Percentiles rank a stretch among this genome's conserved stretches.
Conservation (phyloP, 2,888 invertebrate species). For the Ectemnius cavifrons region DNA sequence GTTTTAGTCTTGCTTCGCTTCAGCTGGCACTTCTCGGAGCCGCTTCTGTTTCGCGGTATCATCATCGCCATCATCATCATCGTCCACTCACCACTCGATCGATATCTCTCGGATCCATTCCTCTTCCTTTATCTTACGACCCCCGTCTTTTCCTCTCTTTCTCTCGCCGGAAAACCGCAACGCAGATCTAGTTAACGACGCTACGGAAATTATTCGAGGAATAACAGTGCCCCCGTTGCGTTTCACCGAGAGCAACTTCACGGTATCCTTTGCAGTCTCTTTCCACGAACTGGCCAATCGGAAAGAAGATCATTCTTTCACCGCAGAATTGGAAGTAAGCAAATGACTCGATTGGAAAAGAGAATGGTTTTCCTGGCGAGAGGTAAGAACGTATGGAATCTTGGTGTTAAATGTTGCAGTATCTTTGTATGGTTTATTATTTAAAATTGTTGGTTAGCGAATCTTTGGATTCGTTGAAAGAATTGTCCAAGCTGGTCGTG, state of each 20-base stretch:
- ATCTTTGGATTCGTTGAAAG: too few relatives aligned
- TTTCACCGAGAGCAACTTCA: constrained; percentile 29
- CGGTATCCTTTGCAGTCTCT: background rate
- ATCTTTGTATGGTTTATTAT: too few relatives aligned
- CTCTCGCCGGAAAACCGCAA: constrained; percentile 62
- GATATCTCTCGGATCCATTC: constrained; percentile 19
- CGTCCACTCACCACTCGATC: constrained; percentile 45
- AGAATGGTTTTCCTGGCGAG: too few relatives aligned
- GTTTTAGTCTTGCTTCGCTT: background rate
- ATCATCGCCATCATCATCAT: constrained; percentile 53
- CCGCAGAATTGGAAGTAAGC: too few relatives aligned
- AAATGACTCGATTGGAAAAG: too few relatives aligned
- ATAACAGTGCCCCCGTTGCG: constrained; percentile 42
- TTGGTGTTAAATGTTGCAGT: too few relatives aligned
- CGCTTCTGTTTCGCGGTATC: constrained; percentile 44
- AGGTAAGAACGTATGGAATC: too few relatives aligned
- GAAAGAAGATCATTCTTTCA: too few relatives aligned
- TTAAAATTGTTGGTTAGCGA: too few relatives aligned
- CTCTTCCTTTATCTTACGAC: background rate
- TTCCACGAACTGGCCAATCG: too few relatives aligned
- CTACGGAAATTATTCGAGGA: constrained; percentile 62
- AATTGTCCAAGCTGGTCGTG: too few relatives aligned
- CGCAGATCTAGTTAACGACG: constrained; percentile 64
- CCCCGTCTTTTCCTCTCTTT: constrained; percentile 1
- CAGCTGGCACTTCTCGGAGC: background rate